Conservation (phyloP, 2,888 invertebrate genomes). For the Incurvaria masculella region DNA sequence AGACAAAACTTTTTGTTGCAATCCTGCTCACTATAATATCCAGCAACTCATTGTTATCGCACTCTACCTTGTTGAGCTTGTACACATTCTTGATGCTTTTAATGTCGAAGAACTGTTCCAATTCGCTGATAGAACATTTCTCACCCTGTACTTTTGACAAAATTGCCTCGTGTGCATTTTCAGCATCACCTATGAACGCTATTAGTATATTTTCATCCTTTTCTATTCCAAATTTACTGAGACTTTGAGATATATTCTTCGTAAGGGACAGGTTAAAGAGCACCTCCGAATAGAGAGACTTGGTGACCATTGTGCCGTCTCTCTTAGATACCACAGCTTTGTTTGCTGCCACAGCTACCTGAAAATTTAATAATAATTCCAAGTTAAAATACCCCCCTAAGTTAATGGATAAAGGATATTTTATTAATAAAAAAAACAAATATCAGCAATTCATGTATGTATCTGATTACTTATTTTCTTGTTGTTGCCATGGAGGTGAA, state of each 20-base stretch:
- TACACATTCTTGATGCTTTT: conserved; percentile 56
- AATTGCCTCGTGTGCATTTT: conserved; percentile 29
- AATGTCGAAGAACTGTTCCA: conserved; percentile 44
- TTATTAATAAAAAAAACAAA: too few species aligned
- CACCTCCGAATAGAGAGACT: conserved; percentile 62
- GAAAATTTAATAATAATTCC: too few species aligned
- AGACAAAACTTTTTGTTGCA: conserved; percentile 60
- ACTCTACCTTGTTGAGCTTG: conserved; percentile 54
- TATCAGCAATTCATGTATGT: too few species aligned
- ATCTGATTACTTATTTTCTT: too few species aligned
- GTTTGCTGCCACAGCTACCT: conserved; percentile 65
- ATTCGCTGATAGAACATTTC: conserved; percentile 38
- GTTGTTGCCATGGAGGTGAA: too few species aligned
- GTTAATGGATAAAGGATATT: too few species aligned
- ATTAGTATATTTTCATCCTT: conserved; percentile 29
- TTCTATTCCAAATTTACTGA: conserved; percentile 62
- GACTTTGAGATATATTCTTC: conserved; percentile 66
- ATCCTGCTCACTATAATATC: conserved; percentile 66
- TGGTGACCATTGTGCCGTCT: conserved; percentile 52
- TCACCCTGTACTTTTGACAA: conserved; percentile 54
- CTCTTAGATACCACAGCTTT: conserved; percentile 56
- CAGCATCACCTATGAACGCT: conserved; percentile 28
- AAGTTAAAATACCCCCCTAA: too few species aligned
- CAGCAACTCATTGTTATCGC: conserved; percentile 32
- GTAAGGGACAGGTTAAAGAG: conserved; percentile 65